Evolutionary conservation across 2,113 vertebrate species (phyloP), one percentile per base, ranked within the genome.

Genomic region (Sigmodon hispidus): DNA sequence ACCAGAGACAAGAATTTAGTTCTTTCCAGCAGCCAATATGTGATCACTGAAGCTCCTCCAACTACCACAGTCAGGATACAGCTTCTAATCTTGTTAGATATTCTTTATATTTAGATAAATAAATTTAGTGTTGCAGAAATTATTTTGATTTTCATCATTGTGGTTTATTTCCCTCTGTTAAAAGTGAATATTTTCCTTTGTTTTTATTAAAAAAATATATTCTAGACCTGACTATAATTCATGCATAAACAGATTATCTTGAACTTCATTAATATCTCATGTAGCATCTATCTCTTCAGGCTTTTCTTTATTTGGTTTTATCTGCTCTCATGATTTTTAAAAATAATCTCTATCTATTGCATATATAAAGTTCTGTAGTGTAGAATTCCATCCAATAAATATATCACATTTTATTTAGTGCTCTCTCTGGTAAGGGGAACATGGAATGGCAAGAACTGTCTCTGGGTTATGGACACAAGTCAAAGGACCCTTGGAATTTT

Each of bases 1-100:
- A 88, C 83, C 91, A 96, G 89, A 94, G 96, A 94, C 76, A 81
- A 81, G 81, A 94, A 97, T 97, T 94, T 93, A 95, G 90, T 70
- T 96, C 91, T 94, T 92, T 79, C 76, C 72, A 86, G 77, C 73
- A 95, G 96, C 57, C 57, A 94, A 96, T 93, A 96, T 95, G 91
- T 83, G 96, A 55, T 36, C 65, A 93, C 94, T 5, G 91, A 87
- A 79, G 96, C 75, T n/a, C 92, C 96, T 97, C 96, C 95, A 95
- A 95, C 96, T 92, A 91, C 96, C 94, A 96, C 95, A 95, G 48
- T 34, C 26, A 8, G 26, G 26, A 65, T 31, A 65, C 26, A 61
- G 8, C 63, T 26, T 65, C 63, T 29, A 65, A 65, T 65, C 6
- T 65, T 65, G 26, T 11, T 29, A 65, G 63, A 85, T 48, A 85